Base-by-base conservation (phyloP, 2,888 invertebrate species). In the Calephelis perditalis region DNA sequence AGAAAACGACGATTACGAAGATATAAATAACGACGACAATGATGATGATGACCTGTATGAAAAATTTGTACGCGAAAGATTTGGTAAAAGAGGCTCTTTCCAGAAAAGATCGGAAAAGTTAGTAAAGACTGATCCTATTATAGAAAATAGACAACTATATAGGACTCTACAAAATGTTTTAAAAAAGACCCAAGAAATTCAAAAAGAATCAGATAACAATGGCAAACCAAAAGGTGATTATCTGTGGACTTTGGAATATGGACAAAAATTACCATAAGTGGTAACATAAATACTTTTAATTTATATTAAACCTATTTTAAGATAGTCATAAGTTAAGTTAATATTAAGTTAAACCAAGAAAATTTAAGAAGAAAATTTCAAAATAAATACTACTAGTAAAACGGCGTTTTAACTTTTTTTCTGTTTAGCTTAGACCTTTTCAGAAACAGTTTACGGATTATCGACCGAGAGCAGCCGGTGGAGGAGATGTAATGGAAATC, bases 171-270 rank as follows among this genome's bases (percentile, higher is more conserved):
- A 83, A 67, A 78, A 78, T 56, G 79, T 89, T 63, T 70, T 88
- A n/a, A 84, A 88, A 68, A 84, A 84, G 68, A 82, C 86, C 52
- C 78, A 85, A 68, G 73, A 82, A 61, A 78, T 84, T 61, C 77
- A 84, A 58, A 77, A 84, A 67, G 77, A 87, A 71, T 84, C 85
- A 11, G 82, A 78, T 60, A 79, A 84, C 66, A 83, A 86, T 64
- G 81, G 80, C 6, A 88, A 91, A 69, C 84, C 86, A 7, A 84
- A 86, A 49, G 91, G 91, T 61, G 86, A 82, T 45, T 91, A 91
- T 66, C 83, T 85, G 77, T 92, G 92, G 92, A 86, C 89, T 11
- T 74, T 92, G 49, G 90, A 92, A 74, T 92, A 92, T 73, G 85
- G 83, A 60, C 82, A 86, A 71, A 90, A 91, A 12, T 63, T 80